A percentile compares a stretch with the other conserved stretches of the same genome.
Evolutionary conservation across 2,113 vertebrate genomes (phyloP).

Genomic region (Manacus vitellinus): DNA sequence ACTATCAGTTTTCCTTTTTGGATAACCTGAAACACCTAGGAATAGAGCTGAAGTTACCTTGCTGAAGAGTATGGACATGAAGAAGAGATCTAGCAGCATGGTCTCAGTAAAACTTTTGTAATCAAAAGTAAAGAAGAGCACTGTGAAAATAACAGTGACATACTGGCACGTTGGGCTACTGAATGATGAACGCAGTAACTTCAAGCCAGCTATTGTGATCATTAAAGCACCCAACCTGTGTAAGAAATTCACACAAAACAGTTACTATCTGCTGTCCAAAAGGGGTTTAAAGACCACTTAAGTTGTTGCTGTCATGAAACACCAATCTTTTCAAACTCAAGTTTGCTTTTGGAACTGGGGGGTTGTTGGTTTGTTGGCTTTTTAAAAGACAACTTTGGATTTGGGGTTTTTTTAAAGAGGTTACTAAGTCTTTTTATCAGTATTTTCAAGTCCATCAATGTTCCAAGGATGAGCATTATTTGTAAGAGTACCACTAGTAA

Average conservation of each 20-base stretch:
- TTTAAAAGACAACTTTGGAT: neutral
- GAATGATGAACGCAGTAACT: constrained; percentile 94
- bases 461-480: neutral
- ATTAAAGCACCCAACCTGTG: constrained; percentile 91
- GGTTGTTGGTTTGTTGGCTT: fast-evolving
- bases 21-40: neutral
- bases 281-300: neutral
- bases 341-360: neutral
- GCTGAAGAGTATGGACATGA: constrained; percentile 98
- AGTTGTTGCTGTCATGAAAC: neutral
- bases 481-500: neutral
- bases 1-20: neutral
- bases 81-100: constrained; percentile 94
- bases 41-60: constrained; percentile 79
- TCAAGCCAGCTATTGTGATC: constrained; percentile 95
- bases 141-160: constrained; percentile 93
- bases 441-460: neutral
- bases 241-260: constrained; percentile 15
- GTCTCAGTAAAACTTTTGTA: constrained; percentile 93
- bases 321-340: neutral
- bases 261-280: neutral
- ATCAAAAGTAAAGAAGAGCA: constrained; percentile 98
- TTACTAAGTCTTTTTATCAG: neutral
- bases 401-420: neutral
- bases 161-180: constrained; percentile 97